Evolutionary conservation across 2,888 invertebrate species (phyloP), one percentile per base, ranked within the genome.

Genomic region (Rhagonycha fulva): DNA sequence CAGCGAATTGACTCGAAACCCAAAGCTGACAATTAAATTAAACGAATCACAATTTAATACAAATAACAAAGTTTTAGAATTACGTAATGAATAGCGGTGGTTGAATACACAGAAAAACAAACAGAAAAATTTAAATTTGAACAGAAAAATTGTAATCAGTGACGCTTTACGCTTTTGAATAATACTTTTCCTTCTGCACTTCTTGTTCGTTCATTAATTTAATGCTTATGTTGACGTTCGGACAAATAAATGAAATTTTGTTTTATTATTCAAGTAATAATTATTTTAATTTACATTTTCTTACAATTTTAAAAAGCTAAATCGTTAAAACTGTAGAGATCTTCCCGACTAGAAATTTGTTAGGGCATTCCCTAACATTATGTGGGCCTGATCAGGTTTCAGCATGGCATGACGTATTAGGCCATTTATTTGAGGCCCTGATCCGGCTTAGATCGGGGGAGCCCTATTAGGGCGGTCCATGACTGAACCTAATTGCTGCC

Each of bases 121-220:
- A 72, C 71, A 72, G 70, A 62, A 62, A 71, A 72, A 66, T 66
- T 72, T 72, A 32, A 72, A 72, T 72, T 72, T 66, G n/a, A 24
- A 47, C 66, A 72, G 47, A 47, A 72, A 72, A 72, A 72, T 47
- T 67, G 63, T 72, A 72, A 72, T 72, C 71, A 72, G 71, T 71
- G 62, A 61, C 70, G 70, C 23, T 30, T n/a, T 63, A 66, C 71
- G 32, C 70, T 24, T 30, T 66, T 66, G 71, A 32, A 32, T 30
- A 32, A 67, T 67, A 66, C 71, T 72, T 68, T 47, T 28, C 30
- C 66, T 66, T 72, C 66, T 66, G 60, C 66, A 72, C 71, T 72
- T 72, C 71, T 72, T 70, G 70, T 61, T 26, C 70, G 62, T 62
- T 70, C 71, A 72, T 72, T 72, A 72, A 72, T 67, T 72, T 72